These are phyloP conservation scores for Amphiprion ocellaris DNA, from an alignment of 2,113 vertebrate species.

Conservation along the genomic window DNA sequence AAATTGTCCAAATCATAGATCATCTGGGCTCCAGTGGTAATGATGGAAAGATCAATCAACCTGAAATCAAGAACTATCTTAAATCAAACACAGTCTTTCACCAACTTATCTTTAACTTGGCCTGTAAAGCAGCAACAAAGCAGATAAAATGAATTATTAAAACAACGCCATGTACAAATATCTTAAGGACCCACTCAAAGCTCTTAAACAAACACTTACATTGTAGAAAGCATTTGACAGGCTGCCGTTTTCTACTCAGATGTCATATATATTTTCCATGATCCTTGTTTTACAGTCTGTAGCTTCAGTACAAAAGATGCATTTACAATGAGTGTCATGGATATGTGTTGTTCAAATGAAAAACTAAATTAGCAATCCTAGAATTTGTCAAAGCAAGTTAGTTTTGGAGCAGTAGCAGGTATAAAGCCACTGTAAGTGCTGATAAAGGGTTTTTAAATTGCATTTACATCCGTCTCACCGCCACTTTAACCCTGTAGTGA, in stretches of 20 bases:
- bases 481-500: background rate
- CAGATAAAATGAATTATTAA: background rate
- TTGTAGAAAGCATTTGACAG: background rate
- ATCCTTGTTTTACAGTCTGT: background rate
- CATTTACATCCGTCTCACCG: background rate
- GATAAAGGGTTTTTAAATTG: background rate
- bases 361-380: background rate
- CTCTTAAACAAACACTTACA: background rate
- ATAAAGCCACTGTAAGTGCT: no score
- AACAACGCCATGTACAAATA: background rate
- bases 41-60: background rate
- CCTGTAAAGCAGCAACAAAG: background rate
- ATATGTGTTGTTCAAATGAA: no score
- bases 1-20: no score
- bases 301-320: no score
- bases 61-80: background rate
- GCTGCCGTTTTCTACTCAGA: background rate
- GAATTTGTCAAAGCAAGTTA: background rate
- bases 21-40: background rate
- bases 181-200: background rate
- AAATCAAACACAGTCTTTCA: background rate
- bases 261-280: background rate
- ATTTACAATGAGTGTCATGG: no score
- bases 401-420: background rate
- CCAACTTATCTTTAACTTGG: background rate